Evolutionary conservation across 2,113 vertebrate genomes (phyloP), one percentile per base, ranked within the genome.

Genomic region (Pelodiscus sinensis): DNA sequence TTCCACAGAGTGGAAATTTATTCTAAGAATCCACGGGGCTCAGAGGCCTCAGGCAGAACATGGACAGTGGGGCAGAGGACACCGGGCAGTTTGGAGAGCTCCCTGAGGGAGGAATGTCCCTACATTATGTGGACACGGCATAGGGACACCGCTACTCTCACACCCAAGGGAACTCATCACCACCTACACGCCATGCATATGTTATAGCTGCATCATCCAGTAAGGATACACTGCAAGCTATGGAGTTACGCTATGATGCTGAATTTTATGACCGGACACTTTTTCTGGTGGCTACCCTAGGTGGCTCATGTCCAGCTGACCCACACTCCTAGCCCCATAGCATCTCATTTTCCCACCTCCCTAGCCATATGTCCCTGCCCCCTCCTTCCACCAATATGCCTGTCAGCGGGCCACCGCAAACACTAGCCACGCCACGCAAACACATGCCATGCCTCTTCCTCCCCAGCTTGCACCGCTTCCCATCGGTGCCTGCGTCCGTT

Each of bases 291-390:
- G 44, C 44, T 44, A 44, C 44, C 44, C 44, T 44, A 44, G 86
- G 84, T 1, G 4, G 19, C 71, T 1, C 0, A 35, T 16, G 7
- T 58, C 27, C 0, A 6, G 58, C 15, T 0, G 1, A 27, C 31
- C n/a, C n/a, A 35, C 65, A 31, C 29, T 56, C 35, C 19, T 35
- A 58, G 18, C 4, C 4, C 57, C 4, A 8, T 5, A 35, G 71
- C 27, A 88, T 12, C 4, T 31, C 65, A 82, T 0, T 0, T 44
- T 44, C 19, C 83, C 57, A 6, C 2, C 31, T 71, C n/a, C 31
- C 35, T 2, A 71, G n/a, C 65, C n/a, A 21, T 35, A 71, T 71
- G n/a, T 14, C 50, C n/a, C n/a, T n/a, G 15, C 29, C 56, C 4
- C 29, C 56, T 75, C 86, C 82, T 0, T 4, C 1, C 78, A 52